phyloP scores from a whole-genome alignment of 1,140 invertebrate species.

The Homalodisca vitripennis region DNA sequence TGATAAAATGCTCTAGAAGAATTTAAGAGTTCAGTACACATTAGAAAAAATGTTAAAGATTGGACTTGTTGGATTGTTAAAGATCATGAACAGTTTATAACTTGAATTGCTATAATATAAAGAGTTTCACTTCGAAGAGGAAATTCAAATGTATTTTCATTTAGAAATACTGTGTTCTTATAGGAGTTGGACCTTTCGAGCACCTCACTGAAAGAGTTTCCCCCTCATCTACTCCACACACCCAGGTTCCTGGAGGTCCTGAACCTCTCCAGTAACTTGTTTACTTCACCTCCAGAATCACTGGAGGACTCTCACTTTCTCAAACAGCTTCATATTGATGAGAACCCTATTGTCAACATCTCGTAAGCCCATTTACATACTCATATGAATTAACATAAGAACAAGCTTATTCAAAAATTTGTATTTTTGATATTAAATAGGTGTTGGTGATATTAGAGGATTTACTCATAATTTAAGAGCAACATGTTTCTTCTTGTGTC shows the following conservation, averaged over 20 bases:
- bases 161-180: too few relatives aligned
- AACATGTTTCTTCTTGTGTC: background rate
- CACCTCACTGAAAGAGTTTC: slow-evolving; percentile 59
- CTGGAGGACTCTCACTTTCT: slow-evolving; percentile 58
- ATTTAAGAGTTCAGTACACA: too few relatives aligned
- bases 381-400: slow-evolving; percentile 46
- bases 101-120: too few relatives aligned
- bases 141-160: too few relatives aligned
- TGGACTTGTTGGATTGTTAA: too few relatives aligned
- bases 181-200: slow-evolving; percentile 65
- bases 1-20: too few relatives aligned
- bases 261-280: slow-evolving; percentile 65
- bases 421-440: background rate
- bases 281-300: slow-evolving; percentile 58
- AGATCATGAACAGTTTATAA: too few relatives aligned
- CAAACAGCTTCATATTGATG: slow-evolving; percentile 60
- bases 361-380: slow-evolving; percentile 37
- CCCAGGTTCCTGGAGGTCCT: slow-evolving; percentile 61
- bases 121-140: too few relatives aligned
- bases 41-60: too few relatives aligned
- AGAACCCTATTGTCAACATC: slow-evolving; percentile 62
- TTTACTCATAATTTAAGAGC: background rate
- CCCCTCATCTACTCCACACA: slow-evolving; percentile 63
- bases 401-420: slow-evolving; percentile 38
- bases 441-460: background rate